Conservation (phyloP, 2,888 invertebrate genomes). For the Agriotes lineatus region DNA sequence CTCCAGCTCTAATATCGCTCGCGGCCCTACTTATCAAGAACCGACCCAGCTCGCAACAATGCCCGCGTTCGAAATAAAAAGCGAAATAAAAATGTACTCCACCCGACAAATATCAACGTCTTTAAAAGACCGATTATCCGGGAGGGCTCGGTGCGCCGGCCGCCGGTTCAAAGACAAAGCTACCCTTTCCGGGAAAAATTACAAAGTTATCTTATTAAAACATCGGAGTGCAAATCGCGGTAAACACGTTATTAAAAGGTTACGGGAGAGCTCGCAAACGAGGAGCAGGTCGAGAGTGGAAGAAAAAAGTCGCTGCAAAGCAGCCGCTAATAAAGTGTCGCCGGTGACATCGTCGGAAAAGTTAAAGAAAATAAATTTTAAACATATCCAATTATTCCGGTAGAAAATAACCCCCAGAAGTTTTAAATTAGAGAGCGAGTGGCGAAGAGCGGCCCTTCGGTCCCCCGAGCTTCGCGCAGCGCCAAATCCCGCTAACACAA, state of each 20-base stretch:
- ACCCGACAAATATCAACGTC: conserved; percentile 1
- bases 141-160: neutral
- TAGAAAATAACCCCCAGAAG: conserved; percentile 47
- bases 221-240: conserved; percentile 37
- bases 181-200: neutral
- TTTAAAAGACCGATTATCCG: neutral
- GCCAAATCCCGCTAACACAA: conserved; percentile 48
- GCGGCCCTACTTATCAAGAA: conserved; percentile 35
- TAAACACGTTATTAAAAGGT: conserved; percentile 40
- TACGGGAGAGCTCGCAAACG: conserved; percentile 15
- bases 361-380: conserved; percentile 48
- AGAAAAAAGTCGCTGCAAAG: conserved; percentile 22
- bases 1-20: conserved; percentile 38
- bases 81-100: conserved; percentile 3
- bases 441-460: conserved; percentile 36
- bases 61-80: conserved; percentile 18
- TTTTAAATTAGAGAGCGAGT: conserved; percentile 48
- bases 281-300: conserved; percentile 3
- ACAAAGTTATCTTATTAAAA: conserved; percentile 47
- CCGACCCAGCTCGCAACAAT: conserved; percentile 31
- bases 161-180: conserved; percentile 1
- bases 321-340: conserved; percentile 45
- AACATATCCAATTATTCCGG: conserved; percentile 51
- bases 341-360: conserved; percentile 37
- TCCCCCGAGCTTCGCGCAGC: conserved; percentile 26